Evolutionary conservation across 1,140 invertebrate genomes (phyloP).

Genomic region (Hylyphantes graminicola): DNA sequence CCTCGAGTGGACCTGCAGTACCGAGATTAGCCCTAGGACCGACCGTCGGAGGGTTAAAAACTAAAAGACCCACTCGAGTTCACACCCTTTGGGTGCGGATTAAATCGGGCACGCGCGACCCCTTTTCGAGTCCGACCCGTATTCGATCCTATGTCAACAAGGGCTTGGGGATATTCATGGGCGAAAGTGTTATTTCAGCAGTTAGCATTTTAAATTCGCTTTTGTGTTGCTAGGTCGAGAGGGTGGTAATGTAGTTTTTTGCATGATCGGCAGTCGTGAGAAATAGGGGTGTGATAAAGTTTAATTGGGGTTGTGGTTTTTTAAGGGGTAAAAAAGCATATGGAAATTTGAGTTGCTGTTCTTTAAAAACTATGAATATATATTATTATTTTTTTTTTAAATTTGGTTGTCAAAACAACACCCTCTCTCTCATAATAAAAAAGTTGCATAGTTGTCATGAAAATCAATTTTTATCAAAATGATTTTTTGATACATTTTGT

Average conservation of each 20-base stretch:
- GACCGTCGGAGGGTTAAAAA: neutral
- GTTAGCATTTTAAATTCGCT: constrained; percentile 34
- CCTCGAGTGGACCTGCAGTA: constrained; percentile 4
- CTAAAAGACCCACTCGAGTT: constrained; percentile 1
- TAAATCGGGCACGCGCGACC: constrained; percentile 6
- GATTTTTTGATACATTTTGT: no score
- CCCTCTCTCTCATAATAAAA: no score
- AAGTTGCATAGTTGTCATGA: no score
- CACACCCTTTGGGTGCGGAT: constrained; percentile 26
- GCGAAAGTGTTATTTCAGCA: constrained; percentile 47
- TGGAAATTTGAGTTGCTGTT: no score
- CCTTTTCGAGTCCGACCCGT: constrained; percentile 11
- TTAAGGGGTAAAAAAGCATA: no score
- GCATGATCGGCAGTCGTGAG: no score
- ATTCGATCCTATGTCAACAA: constrained; percentile 42
- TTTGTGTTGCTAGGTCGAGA: neutral
- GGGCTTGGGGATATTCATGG: neutral
- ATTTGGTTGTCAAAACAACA: no score
- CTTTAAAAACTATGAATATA: no score
- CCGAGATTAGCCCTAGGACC: constrained; percentile 4
- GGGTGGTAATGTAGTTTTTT: constrained; percentile 4
- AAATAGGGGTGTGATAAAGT: no score
- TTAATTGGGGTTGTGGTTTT: no score
- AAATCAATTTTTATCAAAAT: no score
- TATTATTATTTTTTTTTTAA: no score